Percentiles rank a stretch among this genome's conserved stretches.
These are phyloP conservation scores for Uromys caudimaculatus DNA, from an alignment of 2,797 vertebrate genomes.

Conservation along the genomic window DNA sequence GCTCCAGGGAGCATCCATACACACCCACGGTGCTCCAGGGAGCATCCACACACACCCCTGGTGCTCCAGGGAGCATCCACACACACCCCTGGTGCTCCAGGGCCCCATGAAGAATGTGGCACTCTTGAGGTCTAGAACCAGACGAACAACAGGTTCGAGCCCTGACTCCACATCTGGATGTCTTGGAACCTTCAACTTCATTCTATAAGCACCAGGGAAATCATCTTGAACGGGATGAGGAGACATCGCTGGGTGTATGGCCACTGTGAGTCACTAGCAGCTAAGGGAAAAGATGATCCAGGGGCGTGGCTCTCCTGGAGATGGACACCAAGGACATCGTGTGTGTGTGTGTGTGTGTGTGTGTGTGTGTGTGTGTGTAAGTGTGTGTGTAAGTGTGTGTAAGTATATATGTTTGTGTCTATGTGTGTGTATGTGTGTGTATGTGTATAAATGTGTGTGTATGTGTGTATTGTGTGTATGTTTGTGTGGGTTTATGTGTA, in stretches of 20 bases:
- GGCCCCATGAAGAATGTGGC: not conserved
- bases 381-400: not conserved
- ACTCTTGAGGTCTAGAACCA: not conserved
- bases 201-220: not conserved
- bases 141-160: not conserved
- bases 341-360: too few species aligned
- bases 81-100: too few species aligned
- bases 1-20: not conserved
- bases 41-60: too few species aligned
- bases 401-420: too few species aligned
- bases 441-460: not conserved
- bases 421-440: not conserved
- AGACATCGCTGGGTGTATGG: not conserved
- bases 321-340: not conserved
- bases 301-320: not conserved
- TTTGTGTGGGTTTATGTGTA: not conserved
- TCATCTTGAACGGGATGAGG: not conserved
- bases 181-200: not conserved
- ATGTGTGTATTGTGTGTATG: not conserved
- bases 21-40: too few species aligned
- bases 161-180: not conserved
- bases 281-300: accelerated
- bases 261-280: not conserved
- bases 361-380: not conserved
- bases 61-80: too few species aligned